These are phyloP conservation scores for Trichogramma pretiosum DNA, from an alignment of 1,140 invertebrate genomes.

Conservation along the genomic window DNA sequence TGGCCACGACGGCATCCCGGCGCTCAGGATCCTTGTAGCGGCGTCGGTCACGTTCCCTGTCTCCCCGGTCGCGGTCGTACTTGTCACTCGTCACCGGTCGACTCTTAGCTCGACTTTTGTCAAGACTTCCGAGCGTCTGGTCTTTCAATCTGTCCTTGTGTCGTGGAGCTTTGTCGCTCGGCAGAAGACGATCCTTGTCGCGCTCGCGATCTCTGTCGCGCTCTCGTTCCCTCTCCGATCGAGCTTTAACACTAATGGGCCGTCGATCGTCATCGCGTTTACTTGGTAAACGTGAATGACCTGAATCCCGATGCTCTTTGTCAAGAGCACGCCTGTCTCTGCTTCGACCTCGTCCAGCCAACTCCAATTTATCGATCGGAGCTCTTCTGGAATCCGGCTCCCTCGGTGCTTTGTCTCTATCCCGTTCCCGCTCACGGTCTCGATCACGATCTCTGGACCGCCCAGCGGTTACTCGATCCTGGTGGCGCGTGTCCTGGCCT, in stretches of 20 bases:
- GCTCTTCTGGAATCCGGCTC: not conserved
- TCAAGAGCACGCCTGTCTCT: conserved; percentile 31
- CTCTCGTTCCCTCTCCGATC: conserved; percentile 41
- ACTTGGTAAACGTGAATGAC: too few species aligned
- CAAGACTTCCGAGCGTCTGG: too few species aligned
- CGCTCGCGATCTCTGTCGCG: conserved; percentile 24
- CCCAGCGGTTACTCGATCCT: not conserved
- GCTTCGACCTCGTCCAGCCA: too few species aligned
- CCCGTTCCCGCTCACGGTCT: not conserved
- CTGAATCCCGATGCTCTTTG: conserved; percentile 34
- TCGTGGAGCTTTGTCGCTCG: conserved; percentile 8
- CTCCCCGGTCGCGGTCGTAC: not conserved
- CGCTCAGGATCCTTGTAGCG: not conserved
- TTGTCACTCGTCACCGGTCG: not conserved
- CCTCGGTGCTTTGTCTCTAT: conserved; percentile 18
- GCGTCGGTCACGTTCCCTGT: not conserved
- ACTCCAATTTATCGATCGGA: not conserved
- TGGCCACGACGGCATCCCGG: conserved; percentile 13
- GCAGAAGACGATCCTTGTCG: too few species aligned
- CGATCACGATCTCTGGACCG: not conserved
- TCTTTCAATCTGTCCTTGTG: too few species aligned
- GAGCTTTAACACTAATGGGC: too few species aligned
- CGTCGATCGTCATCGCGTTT: too few species aligned
- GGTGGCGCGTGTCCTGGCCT: conserved; percentile 23
- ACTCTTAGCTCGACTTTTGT: too few species aligned